Conservation (phyloP, 2,888 invertebrate species). For the Timema podura region DNA sequence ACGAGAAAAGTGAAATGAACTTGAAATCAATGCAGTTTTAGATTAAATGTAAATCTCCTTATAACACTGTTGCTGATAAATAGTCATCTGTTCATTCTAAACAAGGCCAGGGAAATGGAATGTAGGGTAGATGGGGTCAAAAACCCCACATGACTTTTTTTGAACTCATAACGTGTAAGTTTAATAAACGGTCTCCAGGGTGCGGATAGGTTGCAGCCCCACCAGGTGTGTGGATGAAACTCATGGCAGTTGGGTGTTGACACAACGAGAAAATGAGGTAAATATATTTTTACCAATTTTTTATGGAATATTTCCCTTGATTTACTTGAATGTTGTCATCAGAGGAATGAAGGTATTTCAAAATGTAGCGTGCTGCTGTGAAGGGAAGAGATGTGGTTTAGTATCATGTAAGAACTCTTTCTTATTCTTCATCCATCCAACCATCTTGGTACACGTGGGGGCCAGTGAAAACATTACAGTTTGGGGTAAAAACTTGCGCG, state of each 20-base stretch:
- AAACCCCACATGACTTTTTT: too few species aligned
- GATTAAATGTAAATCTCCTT: not conserved
- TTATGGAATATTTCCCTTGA: too few species aligned
- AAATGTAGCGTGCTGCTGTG: not conserved
- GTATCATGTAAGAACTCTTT: not conserved
- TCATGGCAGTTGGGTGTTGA: too few species aligned
- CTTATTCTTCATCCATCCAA: not conserved
- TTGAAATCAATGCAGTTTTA: conserved; percentile 3
- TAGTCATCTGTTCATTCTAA: not conserved
- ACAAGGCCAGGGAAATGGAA: not conserved
- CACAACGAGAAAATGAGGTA: too few species aligned
- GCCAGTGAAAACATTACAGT: not conserved
- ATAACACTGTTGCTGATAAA: not conserved
- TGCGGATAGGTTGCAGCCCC: too few species aligned
- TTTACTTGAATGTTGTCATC: not conserved
- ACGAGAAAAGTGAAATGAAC: not conserved
- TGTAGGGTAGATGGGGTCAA: not conserved
- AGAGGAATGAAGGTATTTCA: conserved; percentile 1
- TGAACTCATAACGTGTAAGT: too few species aligned
- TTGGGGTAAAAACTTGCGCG: conserved; percentile 7
- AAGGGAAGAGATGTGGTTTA: not conserved
- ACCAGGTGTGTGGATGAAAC: too few species aligned
- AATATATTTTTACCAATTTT: too few species aligned
- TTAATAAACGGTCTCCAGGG: too few species aligned
- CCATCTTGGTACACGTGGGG: not conserved